Conservation (phyloP, 1,140 invertebrate species). For the Pemphigus obesinymphae region DNA sequence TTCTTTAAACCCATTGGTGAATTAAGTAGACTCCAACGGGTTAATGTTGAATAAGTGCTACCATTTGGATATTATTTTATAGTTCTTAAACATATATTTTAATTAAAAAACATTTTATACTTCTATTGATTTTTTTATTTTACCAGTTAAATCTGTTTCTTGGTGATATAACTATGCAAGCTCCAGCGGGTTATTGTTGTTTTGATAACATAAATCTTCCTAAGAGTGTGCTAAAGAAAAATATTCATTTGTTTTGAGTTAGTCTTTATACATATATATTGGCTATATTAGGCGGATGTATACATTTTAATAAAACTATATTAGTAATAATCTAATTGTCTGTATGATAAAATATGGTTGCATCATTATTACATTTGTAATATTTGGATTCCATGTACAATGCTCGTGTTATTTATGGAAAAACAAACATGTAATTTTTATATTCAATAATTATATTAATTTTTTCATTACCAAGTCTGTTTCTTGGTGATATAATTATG, state of each 20-base stretch:
- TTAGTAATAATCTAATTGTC: not conserved
- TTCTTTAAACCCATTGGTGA: not conserved
- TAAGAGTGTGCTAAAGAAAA: conserved; percentile 20
- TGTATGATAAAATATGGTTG: too few relatives aligned
- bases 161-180: not conserved
- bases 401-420: not conserved
- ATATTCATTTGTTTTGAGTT: conserved; percentile 2
- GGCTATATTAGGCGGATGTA: not conserved
- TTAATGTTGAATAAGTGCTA: not conserved
- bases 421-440: too few relatives aligned
- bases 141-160: too few relatives aligned
- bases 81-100: too few relatives aligned
- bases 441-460: too few relatives aligned
- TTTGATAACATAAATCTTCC: not conserved
- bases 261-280: not conserved
- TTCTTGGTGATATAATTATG: not conserved
- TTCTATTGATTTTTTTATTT: too few relatives aligned
- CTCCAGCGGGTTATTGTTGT: conserved; percentile 18
- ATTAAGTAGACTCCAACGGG: not conserved
- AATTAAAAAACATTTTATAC: too few relatives aligned
- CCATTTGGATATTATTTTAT: too few relatives aligned
- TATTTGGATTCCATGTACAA: not conserved
- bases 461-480: too few relatives aligned
- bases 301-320: not conserved
- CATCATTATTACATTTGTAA: too few relatives aligned